Percentiles rank a stretch among this genome's conserved stretches.
Evolutionary conservation across 2,888 invertebrate genomes (phyloP).

Genomic region (Heteropelma amictum): DNA sequence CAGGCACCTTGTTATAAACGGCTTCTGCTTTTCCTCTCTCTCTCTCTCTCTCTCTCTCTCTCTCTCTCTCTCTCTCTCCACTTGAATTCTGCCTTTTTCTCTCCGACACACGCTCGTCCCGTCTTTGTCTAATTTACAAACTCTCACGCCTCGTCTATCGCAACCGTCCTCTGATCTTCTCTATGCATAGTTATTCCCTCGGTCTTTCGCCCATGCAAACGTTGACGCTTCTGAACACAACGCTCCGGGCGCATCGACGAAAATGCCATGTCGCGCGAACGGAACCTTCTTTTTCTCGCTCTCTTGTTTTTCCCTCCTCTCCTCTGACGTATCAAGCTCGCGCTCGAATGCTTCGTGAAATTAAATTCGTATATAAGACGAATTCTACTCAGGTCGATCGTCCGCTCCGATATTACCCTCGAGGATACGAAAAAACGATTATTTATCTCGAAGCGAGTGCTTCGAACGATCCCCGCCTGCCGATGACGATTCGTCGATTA

Average conservation of each 20-base stretch:
- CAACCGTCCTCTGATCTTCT: slow-evolving; percentile 53
- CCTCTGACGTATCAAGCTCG: slow-evolving; percentile 6
- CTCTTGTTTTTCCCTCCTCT: neutral
- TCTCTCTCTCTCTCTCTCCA: slow-evolving; percentile 51
- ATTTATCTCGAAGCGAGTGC: too few species aligned
- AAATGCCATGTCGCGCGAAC: slow-evolving; percentile 10
- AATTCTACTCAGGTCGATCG: slow-evolving; percentile 30
- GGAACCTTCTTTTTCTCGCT: neutral
- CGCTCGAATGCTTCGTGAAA: slow-evolving; percentile 37
- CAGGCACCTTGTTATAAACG: slow-evolving; percentile 74
- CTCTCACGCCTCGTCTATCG: slow-evolving; percentile 51
- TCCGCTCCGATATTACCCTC: neutral
- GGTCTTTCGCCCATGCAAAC: slow-evolving; percentile 13
- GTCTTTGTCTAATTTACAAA: slow-evolving; percentile 52
- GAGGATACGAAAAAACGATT: neutral
- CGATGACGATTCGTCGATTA: too few species aligned
- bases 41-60: slow-evolving; percentile 47
- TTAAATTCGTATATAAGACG: slow-evolving; percentile 49
- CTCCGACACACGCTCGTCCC: slow-evolving; percentile 39
- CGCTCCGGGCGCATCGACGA: slow-evolving; percentile 36
- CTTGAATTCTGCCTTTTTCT: slow-evolving; percentile 43
- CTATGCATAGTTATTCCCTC: slow-evolving; percentile 21
- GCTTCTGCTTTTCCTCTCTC: slow-evolving; percentile 55
- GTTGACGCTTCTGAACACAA: slow-evolving; percentile 48
- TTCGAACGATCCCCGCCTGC: neutral